Evolutionary conservation across 2,797 vertebrate species (phyloP).

Genomic region (Melanogrammus aeglefinus): DNA sequence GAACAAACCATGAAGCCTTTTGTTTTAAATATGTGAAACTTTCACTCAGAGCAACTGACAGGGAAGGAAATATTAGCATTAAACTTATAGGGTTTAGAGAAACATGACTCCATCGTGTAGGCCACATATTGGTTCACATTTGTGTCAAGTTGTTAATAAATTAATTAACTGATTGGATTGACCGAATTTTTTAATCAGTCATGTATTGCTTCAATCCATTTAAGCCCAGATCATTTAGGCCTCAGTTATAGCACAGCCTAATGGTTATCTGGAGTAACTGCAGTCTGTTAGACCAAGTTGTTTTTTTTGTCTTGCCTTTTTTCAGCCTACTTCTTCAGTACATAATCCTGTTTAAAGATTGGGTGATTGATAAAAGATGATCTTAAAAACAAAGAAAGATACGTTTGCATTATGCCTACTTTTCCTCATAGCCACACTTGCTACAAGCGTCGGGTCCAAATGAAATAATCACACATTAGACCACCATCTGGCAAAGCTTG

Average conservation of each 20-base stretch:
- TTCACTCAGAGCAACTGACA: not conserved
- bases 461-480: not conserved
- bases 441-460: not conserved
- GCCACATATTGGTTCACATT: not conserved
- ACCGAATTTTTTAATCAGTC: not conserved
- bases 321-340: not conserved
- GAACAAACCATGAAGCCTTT: not conserved
- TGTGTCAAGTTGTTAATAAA: not conserved
- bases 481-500: constrained; percentile 11
- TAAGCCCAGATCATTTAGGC: not conserved
- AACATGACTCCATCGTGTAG: not conserved
- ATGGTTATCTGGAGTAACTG: not conserved
- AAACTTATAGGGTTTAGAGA: not conserved
- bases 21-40: not conserved
- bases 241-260: not conserved
- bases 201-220: not conserved
- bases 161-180: not conserved
- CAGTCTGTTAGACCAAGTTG: not conserved
- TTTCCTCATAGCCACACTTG: not conserved
- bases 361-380: not conserved
- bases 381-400: not conserved
- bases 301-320: not conserved
- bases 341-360: not conserved
- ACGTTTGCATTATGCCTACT: not conserved
- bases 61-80: not conserved